These are phyloP conservation scores for Leucoraja ocellata DNA, from an alignment of 2,797 vertebrate species.

Conservation along the genomic window DNA sequence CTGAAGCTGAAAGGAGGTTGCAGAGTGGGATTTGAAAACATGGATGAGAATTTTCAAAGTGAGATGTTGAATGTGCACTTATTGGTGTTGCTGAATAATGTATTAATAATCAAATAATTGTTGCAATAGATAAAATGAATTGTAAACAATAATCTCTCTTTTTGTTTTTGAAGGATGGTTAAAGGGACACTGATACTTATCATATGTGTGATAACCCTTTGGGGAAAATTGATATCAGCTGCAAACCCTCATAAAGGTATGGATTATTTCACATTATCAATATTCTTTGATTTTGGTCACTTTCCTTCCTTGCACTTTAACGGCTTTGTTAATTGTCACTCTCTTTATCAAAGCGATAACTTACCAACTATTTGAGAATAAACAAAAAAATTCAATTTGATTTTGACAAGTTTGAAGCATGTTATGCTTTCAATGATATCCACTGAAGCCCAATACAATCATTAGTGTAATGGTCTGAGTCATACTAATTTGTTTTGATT, in stretches of 20 bases:
- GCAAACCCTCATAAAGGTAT: slow-evolving; percentile 82
- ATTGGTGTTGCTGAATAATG: not conserved
- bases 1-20: too few relatives aligned
- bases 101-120: slow-evolving; percentile 35
- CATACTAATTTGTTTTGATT: not conserved
- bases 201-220: slow-evolving; percentile 77
- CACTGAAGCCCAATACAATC: not conserved
- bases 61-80: too few relatives aligned
- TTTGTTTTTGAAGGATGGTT: slow-evolving; percentile 78
- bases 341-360: not conserved
- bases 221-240: slow-evolving; percentile 71
- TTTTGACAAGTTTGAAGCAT: not conserved
- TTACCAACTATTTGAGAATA: not conserved
- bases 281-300: not conserved
- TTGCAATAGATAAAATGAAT: not conserved
- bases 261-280: slow-evolving; percentile 43
- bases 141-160: slow-evolving; percentile 41
- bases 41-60: too few relatives aligned
- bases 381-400: not conserved
- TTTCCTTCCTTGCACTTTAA: not conserved
- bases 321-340: not conserved
- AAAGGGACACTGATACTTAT: slow-evolving; percentile 82
- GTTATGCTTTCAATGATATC: not conserved
- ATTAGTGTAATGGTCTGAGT: not conserved
- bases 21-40: too few relatives aligned